Conservation (phyloP, 2,113 vertebrate species). For the Pogonocichla stellata region DNA sequence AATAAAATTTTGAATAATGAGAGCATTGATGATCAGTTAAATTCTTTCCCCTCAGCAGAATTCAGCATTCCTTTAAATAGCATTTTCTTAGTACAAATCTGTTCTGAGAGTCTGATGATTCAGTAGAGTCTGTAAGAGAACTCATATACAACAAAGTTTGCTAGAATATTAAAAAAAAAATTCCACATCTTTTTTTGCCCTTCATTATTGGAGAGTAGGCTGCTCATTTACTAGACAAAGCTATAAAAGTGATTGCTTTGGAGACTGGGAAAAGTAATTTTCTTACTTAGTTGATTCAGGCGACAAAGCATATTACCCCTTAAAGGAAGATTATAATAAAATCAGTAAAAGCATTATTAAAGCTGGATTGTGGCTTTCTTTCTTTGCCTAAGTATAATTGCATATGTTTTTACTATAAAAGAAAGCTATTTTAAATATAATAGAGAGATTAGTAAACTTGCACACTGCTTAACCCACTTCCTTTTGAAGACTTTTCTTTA, state of each 20-base stretch:
- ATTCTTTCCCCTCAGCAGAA: not conserved
- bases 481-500: not conserved
- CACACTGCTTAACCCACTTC: not conserved
- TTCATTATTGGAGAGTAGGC: not conserved
- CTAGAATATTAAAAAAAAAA: not conserved
- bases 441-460: not conserved
- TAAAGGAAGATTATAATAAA: not conserved
- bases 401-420: not conserved
- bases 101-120: not conserved
- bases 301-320: not conserved
- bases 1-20: not conserved
- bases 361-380: not conserved
- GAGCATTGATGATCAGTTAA: not conserved
- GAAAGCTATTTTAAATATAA: not conserved
- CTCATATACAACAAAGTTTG: not conserved
- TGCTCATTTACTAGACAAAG: conserved; percentile 15
- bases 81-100: not conserved
- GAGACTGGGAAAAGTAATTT: conserved; percentile 32
- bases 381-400: conserved; percentile 23
- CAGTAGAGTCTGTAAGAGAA: not conserved
- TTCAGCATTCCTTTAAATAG: conserved; percentile 23
- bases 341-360: not conserved
- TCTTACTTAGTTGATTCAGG: conserved; percentile 8
- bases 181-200: not conserved
- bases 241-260: conserved; percentile 4